Evolutionary conservation across 2,113 vertebrate species (phyloP), one percentile per base, ranked within the genome.

Genomic region (Daubentonia madagascariensis): DNA sequence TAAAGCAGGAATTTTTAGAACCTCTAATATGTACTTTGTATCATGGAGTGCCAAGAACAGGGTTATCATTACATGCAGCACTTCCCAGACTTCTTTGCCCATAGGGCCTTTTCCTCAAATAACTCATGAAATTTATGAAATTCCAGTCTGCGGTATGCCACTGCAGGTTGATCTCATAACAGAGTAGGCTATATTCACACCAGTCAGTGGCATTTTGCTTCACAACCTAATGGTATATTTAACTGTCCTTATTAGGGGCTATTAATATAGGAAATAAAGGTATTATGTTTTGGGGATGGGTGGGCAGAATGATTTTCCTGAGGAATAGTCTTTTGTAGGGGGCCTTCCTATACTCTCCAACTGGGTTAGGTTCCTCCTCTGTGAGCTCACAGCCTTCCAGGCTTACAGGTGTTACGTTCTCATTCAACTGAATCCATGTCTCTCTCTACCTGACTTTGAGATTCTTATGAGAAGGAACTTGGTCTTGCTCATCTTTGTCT

Each of bases 121-220:
- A 89, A 75, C 52, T 68, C 84, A 80, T 11, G 18, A 72, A 45
- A 67, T 81, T 67, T n/a, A n/a, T 40, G 79, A 12, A 78, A 32
- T 23, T 61, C 18, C 45, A 37, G 48, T 63, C 78, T 73, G 76
- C 52, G 25, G 35, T 28, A 37, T 12, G 37, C 73, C 35, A 48
- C 61, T 40, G 83, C 3, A 48, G 40, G 45, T 22, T 14, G 50
- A n/a, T 25, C 5, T 59, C 30, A 9, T 22, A 81, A 83, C 79
- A 43, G n/a, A 76, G 80, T 1, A 57, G 68, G 67, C 72, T 30
- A 72, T 70, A 54, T 70, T 50, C 43, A 9, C 6, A 45, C 8
- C 43, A 70, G 18, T 8, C 37, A 35, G 80, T 63, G 18, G n/a
- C 30, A 91, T 85, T 97, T 68, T 92, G 86, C n/a, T 85, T 95